phyloP scores from a whole-genome alignment of 2,888 invertebrate species.

The Cartodere bifasciata region DNA sequence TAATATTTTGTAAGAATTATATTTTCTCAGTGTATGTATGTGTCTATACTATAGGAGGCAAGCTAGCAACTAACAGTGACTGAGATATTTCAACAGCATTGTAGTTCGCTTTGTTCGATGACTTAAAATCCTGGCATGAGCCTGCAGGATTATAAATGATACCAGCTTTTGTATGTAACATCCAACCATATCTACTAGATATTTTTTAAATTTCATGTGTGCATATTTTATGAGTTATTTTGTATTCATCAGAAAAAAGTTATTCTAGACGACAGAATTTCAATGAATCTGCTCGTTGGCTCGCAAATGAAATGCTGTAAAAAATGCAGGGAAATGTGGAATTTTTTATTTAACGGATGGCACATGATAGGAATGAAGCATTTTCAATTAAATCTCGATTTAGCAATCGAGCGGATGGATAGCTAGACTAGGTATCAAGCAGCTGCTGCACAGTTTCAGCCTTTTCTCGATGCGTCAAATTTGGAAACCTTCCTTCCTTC shows the following conservation, averaged over 20 bases:
- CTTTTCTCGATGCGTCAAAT: too few species aligned
- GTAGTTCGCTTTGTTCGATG: slow-evolving; percentile 36
- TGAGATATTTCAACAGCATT: slow-evolving; percentile 36
- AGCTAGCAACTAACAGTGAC: too few species aligned
- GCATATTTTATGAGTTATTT: slow-evolving; percentile 30
- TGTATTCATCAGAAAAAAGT: slow-evolving; percentile 24
- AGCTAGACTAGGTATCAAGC: slow-evolving; percentile 19
- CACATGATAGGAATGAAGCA: slow-evolving; percentile 38
- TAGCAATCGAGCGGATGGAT: slow-evolving; percentile 29
- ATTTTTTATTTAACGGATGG: slow-evolving; percentile 36
- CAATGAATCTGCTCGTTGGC: slow-evolving; percentile 18
- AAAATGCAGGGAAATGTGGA: slow-evolving; percentile 31
- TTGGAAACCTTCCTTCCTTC: too few species aligned
- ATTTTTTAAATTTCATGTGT: slow-evolving; percentile 34
- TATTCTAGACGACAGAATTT: slow-evolving; percentile 14
- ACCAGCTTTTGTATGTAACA: slow-evolving; percentile 29
- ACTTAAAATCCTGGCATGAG: slow-evolving; percentile 32
- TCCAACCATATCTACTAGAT: too few species aligned
- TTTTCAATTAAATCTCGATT: slow-evolving; percentile 38
- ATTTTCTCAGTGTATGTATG: too few species aligned
- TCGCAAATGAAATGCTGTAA: slow-evolving; percentile 22
- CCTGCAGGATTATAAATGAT: slow-evolving; percentile 35
- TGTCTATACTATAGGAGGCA: too few species aligned
- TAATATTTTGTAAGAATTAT: too few species aligned
- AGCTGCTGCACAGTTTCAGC: too few species aligned